phyloP scores from a whole-genome alignment of 1,140 invertebrate genomes.

The Scaptodrosophila lebanonensis region DNA sequence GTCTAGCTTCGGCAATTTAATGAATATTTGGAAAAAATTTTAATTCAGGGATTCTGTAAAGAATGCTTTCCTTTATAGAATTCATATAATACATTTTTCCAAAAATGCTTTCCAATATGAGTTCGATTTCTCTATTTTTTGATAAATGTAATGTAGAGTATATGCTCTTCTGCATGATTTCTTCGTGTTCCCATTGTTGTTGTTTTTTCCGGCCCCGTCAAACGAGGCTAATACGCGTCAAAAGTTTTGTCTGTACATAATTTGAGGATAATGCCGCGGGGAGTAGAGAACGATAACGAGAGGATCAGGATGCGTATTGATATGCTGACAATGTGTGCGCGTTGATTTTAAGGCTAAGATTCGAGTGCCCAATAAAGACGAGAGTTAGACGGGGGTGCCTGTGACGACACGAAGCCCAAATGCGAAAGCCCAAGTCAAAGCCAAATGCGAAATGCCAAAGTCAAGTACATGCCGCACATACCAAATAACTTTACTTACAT shows the following conservation, averaged over 20 bases:
- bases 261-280: no score
- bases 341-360: constrained; percentile 38
- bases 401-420: not conserved
- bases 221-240: constrained; percentile 18
- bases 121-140: no score
- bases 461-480: constrained; percentile 59
- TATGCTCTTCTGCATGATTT: not conserved
- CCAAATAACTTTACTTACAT: constrained; percentile 69
- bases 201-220: no score
- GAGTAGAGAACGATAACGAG: not conserved
- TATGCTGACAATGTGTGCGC: constrained; percentile 68
- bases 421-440: constrained; percentile 3
- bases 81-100: no score
- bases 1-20: no score
- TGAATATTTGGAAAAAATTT: not conserved
- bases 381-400: not conserved
- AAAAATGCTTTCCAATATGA: no score
- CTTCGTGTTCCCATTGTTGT: no score
- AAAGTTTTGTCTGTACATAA: no score
- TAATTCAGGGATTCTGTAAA: no score
- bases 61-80: no score
- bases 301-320: constrained; percentile 34
- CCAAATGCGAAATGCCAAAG: no score
- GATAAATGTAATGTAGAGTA: no score
- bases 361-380: not conserved